Evolutionary conservation across 1,140 invertebrate genomes (phyloP), one percentile per base, ranked within the genome.

Genomic region (Kradibia gibbosae): DNA sequence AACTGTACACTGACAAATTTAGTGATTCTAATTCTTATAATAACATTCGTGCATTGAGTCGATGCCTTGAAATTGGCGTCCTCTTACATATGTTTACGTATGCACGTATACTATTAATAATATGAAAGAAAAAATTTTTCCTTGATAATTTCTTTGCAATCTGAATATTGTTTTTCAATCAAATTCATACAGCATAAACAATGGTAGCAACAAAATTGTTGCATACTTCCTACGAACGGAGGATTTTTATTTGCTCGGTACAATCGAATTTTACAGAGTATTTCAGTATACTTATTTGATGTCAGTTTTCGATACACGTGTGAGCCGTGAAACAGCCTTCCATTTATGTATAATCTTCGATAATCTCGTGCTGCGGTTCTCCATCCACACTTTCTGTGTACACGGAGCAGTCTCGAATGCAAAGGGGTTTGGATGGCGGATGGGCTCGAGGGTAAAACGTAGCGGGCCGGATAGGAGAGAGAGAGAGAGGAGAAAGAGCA

Each of bases 321-420:
- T 4, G 57, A 79, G 77, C 50, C 50, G 22, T 28, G 72, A 1
- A 34, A 39, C 31, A 22, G 50, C 65, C 50, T 34, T 22, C 8
- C 65, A n/a, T 36, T 39, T 60, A 55, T 34, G 34, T 55, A 72
- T 81, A 81, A 81, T 81, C 79, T 81, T 42, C 48, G 79, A 75
- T 81, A 81, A 81, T 45, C 72, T 72, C 13, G 79, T 81, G 75
- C 75, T 75, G 75, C 60, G 60, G 45, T 15, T 67, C 62, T 75
- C 45, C 39, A 80, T 65, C 15, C n/a, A 17, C 82, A 83, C 85
- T 83, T 81, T 84, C 81, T 84, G 67, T 81, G 81, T 67, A 71
- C 79, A 57, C 45, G 48, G 55, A 81, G 65, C 57, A 42, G 25
- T 22, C 34, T 48, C 34, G 57, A 74, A 67, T 53, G 28, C 53